Evolutionary conservation across 1,140 invertebrate species (phyloP), one percentile per base, ranked within the genome.

Genomic region (Riptortus pedestris): DNA sequence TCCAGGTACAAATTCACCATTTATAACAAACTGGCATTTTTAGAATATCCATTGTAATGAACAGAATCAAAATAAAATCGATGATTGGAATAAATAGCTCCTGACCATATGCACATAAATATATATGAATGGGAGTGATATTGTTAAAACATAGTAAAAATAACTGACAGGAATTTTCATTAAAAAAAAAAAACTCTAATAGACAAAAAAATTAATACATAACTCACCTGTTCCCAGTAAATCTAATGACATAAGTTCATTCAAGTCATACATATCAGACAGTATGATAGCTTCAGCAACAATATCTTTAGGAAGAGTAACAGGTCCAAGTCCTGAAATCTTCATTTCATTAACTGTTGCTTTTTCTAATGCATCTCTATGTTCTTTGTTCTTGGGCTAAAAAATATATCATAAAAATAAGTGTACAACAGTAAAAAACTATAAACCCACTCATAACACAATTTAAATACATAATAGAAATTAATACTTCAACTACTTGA

Each of bases 231-330:
- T 90, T 70, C 89, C 88, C 0, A 97, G 75, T 9, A 97, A 76
- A 77, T 96, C 92, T 63, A 97, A 73, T 2, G 93, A 86, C 62
- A 91, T 84, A 66, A 90, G 86, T 74, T 97, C 93, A 77, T 96
- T 94, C 55, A 96, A 79, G 71, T 93, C 83, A 75, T 93, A 96
- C 86, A 98, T 91, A 73, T 98, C 93, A 68, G 92, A 93, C 67
- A 97, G 79, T 48, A 96, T 92, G 0, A 94, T 76, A 20, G 91
- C 85, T 78, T 98, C 94, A 74, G 94, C 87, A 0, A 95, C 86
- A 22, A 96, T 76, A 61, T 91, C 85, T 70, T 88, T 85, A 0
- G 91, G 86, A 9, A 96, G 76, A 11, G 88, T 77, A 68, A 90
- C 88, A 65, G 86, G 83, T 0, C 84, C 84, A 27, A 88, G 75